Conservation (phyloP, 2,888 invertebrate genomes). For the Temnothorax ravouxi region DNA sequence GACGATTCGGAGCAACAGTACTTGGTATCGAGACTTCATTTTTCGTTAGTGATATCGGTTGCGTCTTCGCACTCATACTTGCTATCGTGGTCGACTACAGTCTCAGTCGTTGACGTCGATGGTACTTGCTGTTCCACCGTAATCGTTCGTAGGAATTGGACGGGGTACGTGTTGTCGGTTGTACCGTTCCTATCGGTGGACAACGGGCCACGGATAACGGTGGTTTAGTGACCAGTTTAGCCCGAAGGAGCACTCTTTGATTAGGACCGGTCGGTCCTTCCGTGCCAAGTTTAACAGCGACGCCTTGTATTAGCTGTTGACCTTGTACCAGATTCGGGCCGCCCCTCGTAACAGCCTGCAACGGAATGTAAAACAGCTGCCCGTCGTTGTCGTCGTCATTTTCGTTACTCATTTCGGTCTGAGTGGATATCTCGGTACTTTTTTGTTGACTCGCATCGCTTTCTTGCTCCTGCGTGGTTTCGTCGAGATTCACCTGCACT, state of each 20-base stretch:
- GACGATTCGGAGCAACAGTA: conserved; percentile 48
- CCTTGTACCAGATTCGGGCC: conserved; percentile 83
- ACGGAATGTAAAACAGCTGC: conserved; percentile 90
- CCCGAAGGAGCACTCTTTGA: conserved; percentile 89
- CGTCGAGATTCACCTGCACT: conserved; percentile 88
- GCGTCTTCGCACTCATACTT: conserved; percentile 12
- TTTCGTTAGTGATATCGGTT: conserved; percentile 51
- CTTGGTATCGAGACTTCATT: conserved; percentile 50
- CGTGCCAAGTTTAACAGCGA: conserved; percentile 89
- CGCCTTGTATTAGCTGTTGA: conserved; percentile 88
- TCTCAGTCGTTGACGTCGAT: conserved; percentile 16
- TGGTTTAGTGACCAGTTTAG: conserved; percentile 89
- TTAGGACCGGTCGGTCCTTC: conserved; percentile 89
- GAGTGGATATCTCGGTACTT: conserved; percentile 86
- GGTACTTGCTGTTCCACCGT: conserved; percentile 66
- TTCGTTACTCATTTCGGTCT: conserved; percentile 85
- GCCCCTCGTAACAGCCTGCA: conserved; percentile 87
- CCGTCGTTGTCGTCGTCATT: conserved; percentile 88
- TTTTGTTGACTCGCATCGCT: conserved; percentile 75
- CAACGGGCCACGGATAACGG: conserved; percentile 84
- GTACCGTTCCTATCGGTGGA: conserved; percentile 88
- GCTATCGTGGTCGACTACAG: not conserved
- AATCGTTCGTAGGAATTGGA: conserved; percentile 67
- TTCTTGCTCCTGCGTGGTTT: conserved; percentile 74
- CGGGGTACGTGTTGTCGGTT: conserved; percentile 87